These are phyloP conservation scores for Thaleichthys pacificus DNA, from an alignment of 2,797 vertebrate genomes.

Conservation along the genomic window DNA sequence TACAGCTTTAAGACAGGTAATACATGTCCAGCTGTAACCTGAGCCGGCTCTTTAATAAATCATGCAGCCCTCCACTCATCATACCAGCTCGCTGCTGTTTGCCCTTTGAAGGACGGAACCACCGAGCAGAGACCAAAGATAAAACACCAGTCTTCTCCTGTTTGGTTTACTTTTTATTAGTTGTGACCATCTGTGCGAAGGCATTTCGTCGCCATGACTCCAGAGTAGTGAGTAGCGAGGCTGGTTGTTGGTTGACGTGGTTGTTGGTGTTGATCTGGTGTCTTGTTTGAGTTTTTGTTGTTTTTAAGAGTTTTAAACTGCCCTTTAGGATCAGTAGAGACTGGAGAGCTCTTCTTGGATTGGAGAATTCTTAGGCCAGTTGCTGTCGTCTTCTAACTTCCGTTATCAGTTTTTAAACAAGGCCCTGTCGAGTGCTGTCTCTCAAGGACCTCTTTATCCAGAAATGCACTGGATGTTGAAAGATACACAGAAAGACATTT, in stretches of 20 bases:
- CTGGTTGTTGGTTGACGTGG: background rate
- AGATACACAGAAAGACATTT: no score
- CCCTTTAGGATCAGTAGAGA: no score
- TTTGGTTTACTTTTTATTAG: background rate
- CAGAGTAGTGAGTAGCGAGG: slow-evolving; percentile 77
- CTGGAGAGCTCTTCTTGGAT: no score
- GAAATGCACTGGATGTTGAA: no score
- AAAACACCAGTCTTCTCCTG: background rate
- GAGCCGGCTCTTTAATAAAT: slow-evolving; percentile 58
- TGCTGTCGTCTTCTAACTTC: no score
- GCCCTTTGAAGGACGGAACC: slow-evolving; percentile 31
- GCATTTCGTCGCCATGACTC: slow-evolving; percentile 66
- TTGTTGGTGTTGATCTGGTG: background rate
- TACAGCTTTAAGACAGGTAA: slow-evolving; percentile 55
- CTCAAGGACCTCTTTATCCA: no score
- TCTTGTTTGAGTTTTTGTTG: background rate
- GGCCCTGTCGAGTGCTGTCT: no score
- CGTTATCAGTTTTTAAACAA: no score
- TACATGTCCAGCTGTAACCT: slow-evolving; percentile 45
- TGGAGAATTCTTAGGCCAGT: no score
- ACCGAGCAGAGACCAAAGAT: slow-evolving; percentile 9
- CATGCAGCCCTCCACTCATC: slow-evolving; percentile 32
- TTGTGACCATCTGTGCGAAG: background rate
- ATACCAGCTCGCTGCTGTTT: slow-evolving; percentile 34
- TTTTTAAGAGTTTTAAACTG: background rate